These are phyloP conservation scores for Melolontha melolontha DNA, from an alignment of 2,888 invertebrate genomes.

Conservation along the genomic window DNA sequence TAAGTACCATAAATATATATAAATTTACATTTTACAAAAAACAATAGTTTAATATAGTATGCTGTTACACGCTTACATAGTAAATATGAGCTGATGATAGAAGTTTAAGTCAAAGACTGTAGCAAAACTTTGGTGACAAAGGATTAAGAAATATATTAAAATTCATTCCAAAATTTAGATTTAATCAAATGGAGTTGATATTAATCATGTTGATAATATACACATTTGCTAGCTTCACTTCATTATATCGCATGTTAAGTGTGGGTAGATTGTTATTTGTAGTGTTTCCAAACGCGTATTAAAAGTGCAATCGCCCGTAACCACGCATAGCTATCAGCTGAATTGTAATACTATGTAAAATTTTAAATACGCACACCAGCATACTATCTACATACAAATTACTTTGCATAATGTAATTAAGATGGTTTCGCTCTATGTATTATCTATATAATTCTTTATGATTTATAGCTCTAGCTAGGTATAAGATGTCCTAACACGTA, in stretches of 20 bases:
- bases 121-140: too few relatives aligned
- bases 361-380: conserved; percentile 11
- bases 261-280: conserved; percentile 26
- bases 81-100: too few relatives aligned
- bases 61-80: too few relatives aligned
- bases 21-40: too few relatives aligned
- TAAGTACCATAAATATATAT: too few relatives aligned
- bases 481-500: conserved; percentile 17
- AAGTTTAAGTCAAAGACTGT: too few relatives aligned
- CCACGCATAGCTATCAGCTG: conserved; percentile 1
- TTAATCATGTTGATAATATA: neutral
- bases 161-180: neutral
- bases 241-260: conserved; percentile 10
- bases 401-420: conserved; percentile 33
- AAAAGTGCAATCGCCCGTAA: conserved; percentile 23
- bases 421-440: conserved; percentile 11
- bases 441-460: conserved; percentile 27
- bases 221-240: neutral
- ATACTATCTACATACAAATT: neutral
- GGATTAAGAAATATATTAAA: too few relatives aligned
- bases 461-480: conserved; percentile 21
- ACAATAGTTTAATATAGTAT: too few relatives aligned
- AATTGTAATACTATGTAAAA: conserved; percentile 22
- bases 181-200: neutral
- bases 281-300: conserved; percentile 4